These are phyloP conservation scores for Tholera decimalis DNA, from an alignment of 2,888 invertebrate genomes.

Conservation along the genomic window DNA sequence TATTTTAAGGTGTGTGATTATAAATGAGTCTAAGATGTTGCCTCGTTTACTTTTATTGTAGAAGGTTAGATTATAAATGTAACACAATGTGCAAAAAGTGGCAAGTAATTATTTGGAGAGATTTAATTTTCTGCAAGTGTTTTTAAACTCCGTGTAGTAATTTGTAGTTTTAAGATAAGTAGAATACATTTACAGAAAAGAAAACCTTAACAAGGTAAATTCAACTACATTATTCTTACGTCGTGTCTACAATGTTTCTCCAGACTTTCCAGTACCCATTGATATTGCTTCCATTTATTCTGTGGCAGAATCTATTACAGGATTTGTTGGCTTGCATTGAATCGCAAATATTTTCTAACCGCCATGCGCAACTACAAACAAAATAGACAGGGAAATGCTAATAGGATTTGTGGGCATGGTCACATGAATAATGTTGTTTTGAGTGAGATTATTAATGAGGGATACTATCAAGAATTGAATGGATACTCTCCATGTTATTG, in stretches of 20 bases:
- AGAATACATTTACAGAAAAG: neutral
- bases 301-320: slow-evolving; percentile 64
- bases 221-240: slow-evolving; percentile 17
- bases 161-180: neutral
- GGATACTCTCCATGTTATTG: slow-evolving; percentile 39
- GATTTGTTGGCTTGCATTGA: slow-evolving; percentile 68
- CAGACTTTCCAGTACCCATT: slow-evolving; percentile 52
- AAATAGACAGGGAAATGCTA: slow-evolving; percentile 65
- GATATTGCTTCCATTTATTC: slow-evolving; percentile 60
- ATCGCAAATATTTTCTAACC: slow-evolving; percentile 61
- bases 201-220: neutral
- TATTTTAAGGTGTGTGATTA: slow-evolving; percentile 53
- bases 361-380: slow-evolving; percentile 55
- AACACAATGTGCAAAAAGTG: slow-evolving; percentile 36
- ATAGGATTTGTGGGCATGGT: slow-evolving; percentile 67
- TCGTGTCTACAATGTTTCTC: slow-evolving; percentile 28
- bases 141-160: too few species aligned
- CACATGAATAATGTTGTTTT: slow-evolving; percentile 68
- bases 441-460: slow-evolving; percentile 62
- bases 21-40: slow-evolving; percentile 23
- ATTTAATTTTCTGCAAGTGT: slow-evolving; percentile 5
- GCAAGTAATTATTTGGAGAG: slow-evolving; percentile 5
- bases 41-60: slow-evolving; percentile 29
- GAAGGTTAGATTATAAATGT: neutral
- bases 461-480: slow-evolving; percentile 54